A percentile compares a stretch with the other conserved stretches of the same genome.
These are phyloP conservation scores for Passerina amoena DNA, from an alignment of 2,113 vertebrate genomes.

Conservation along the genomic window DNA sequence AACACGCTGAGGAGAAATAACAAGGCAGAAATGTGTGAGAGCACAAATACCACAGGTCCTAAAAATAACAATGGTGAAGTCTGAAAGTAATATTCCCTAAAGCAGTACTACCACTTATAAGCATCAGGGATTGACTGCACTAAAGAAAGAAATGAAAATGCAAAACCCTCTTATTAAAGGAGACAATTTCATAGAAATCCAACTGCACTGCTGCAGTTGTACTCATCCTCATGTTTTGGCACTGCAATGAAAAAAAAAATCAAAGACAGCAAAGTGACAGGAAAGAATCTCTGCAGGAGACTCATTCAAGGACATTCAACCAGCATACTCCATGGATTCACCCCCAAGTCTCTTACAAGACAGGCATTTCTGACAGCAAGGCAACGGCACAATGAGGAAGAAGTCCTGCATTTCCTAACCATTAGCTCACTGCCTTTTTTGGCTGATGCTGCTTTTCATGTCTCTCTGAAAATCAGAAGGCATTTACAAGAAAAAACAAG, in stretches of 20 bases:
- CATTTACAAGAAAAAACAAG: neutral
- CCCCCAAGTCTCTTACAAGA: neutral
- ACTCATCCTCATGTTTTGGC: neutral
- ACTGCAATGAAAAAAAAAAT: neutral
- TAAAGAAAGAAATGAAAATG: neutral
- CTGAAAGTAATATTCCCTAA: neutral
- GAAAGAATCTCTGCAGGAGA: neutral
- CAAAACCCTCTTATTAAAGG: neutral
- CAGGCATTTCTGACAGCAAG: neutral
- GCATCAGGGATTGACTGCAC: neutral
- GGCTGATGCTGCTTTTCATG: neutral
- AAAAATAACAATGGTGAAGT: neutral
- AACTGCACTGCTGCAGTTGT: constrained; percentile 19
- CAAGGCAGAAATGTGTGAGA: neutral
- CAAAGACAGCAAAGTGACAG: neutral
- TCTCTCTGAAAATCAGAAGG: neutral
- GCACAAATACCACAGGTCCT: neutral
- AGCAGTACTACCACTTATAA: neutral
- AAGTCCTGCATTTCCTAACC: neutral
- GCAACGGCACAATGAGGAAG: neutral
- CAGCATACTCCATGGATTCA: neutral
- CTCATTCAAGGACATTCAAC: neutral
- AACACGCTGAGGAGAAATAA: neutral
- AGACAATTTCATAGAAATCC: neutral
- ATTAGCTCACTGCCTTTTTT: neutral